phyloP scores from a whole-genome alignment of 1,140 invertebrate genomes.

The Diorhabda sublineata region DNA sequence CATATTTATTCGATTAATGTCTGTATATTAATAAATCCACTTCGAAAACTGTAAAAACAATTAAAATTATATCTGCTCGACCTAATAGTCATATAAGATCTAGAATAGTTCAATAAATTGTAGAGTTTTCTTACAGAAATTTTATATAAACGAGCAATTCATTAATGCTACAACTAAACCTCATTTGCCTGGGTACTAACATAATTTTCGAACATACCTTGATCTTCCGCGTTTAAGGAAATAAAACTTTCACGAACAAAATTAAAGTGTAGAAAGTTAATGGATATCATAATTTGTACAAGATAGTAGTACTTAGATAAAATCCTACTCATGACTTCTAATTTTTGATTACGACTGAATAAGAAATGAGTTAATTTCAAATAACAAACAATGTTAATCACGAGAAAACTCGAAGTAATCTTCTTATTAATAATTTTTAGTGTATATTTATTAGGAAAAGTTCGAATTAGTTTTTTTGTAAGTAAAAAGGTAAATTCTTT shows the following conservation, averaged over 20 bases:
- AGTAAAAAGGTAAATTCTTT: not conserved
- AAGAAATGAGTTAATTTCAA: not conserved
- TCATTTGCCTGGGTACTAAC: not conserved
- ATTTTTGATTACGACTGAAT: not conserved
- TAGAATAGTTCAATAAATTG: too few species aligned
- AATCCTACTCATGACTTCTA: not conserved
- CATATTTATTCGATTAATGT: too few species aligned
- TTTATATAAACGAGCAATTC: too few species aligned
- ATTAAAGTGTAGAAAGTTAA: not conserved
- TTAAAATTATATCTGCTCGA: too few species aligned
- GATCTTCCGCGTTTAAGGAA: not conserved
- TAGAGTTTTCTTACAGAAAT: too few species aligned
- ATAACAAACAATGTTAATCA: not conserved
- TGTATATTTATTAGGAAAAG: not conserved
- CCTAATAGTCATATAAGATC: too few species aligned
- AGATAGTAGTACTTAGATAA: not conserved
- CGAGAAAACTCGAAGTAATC: not conserved
- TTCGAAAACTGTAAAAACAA: too few species aligned
- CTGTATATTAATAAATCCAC: too few species aligned
- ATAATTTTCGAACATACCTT: not conserved
- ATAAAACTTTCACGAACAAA: not conserved
- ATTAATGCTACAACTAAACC: not conserved
- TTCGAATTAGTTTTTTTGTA: not conserved
- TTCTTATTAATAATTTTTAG: too few species aligned
- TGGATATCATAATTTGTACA: not conserved